phyloP scores from a whole-genome alignment of 2,113 vertebrate genomes.

The Rhynchomys soricoides region DNA sequence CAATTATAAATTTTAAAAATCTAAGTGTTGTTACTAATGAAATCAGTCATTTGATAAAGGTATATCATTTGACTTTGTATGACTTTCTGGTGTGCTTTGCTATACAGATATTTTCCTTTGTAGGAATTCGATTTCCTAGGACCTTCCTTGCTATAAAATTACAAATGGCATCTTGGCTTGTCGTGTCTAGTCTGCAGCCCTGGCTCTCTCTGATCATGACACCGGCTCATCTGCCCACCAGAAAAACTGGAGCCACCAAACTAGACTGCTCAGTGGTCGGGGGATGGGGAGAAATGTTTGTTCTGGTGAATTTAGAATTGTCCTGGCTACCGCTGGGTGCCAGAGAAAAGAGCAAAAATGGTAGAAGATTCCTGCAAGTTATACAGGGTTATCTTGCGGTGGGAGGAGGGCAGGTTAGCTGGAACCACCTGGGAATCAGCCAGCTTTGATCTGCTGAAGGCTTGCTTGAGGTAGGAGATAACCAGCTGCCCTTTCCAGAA shows the following conservation, averaged over 20 bases:
- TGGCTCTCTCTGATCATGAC: no score
- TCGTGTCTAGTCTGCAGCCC: no score
- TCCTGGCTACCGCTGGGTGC: not conserved
- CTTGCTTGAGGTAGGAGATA: not conserved
- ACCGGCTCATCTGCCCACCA: no score
- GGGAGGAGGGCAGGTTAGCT: not conserved
- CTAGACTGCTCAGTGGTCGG: not conserved
- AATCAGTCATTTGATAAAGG: constrained; percentile 12
- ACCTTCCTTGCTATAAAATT: not conserved
- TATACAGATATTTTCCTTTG: not conserved
- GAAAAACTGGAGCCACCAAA: no score
- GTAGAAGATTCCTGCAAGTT: no score
- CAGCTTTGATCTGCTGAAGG: not conserved
- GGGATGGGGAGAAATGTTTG: not conserved
- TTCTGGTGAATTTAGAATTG: not conserved
- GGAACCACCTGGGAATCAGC: not conserved
- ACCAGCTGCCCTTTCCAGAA: not conserved
- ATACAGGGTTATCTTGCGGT: not conserved
- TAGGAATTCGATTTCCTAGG: not conserved
- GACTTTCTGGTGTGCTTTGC: not conserved
- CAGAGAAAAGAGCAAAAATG: not conserved
- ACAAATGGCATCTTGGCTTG: not conserved
- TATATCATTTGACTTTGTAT: not conserved
- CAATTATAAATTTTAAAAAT: not conserved
- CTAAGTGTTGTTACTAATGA: not conserved